phyloP scores from a whole-genome alignment of 2,797 vertebrate species.

The Sciurus vulgaris region DNA sequence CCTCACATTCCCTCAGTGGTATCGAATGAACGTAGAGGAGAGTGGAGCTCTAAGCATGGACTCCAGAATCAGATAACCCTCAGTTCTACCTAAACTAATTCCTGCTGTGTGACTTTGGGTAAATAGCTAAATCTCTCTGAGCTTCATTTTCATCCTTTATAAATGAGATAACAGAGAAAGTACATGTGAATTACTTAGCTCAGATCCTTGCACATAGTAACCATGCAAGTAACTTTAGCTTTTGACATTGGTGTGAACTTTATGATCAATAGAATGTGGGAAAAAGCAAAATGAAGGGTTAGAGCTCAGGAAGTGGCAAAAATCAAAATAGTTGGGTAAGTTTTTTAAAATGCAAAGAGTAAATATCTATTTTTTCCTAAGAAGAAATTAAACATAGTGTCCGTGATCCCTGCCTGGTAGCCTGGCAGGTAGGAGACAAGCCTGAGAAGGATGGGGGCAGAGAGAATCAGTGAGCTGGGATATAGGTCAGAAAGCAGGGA shows the following conservation, averaged over 20 bases:
- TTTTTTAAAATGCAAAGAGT: neutral
- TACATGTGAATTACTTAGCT: rapidly evolving
- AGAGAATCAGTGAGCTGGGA: neutral
- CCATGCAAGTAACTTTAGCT: rapidly evolving
- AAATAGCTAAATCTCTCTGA: neutral
- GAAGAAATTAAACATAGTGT: neutral
- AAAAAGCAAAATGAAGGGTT: rapidly evolving
- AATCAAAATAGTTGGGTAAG: neutral
- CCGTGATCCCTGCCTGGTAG: rapidly evolving
- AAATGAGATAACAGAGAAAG: neutral
- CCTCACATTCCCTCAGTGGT: neutral
- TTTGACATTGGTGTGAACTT: rapidly evolving
- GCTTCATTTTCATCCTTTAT: neutral
- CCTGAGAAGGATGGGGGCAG: no score
- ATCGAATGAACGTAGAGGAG: neutral
- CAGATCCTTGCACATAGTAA: rapidly evolving
- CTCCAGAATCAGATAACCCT: neutral
- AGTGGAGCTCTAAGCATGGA: no score
- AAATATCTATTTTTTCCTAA: neutral
- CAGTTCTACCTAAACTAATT: neutral
- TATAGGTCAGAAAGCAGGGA: rapidly evolving
- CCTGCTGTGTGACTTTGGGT: neutral
- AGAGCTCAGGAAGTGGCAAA: neutral
- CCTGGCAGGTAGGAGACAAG: neutral
- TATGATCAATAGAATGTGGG: rapidly evolving